Conservation (phyloP, 2,888 invertebrate species). For the Netelia melanura region DNA sequence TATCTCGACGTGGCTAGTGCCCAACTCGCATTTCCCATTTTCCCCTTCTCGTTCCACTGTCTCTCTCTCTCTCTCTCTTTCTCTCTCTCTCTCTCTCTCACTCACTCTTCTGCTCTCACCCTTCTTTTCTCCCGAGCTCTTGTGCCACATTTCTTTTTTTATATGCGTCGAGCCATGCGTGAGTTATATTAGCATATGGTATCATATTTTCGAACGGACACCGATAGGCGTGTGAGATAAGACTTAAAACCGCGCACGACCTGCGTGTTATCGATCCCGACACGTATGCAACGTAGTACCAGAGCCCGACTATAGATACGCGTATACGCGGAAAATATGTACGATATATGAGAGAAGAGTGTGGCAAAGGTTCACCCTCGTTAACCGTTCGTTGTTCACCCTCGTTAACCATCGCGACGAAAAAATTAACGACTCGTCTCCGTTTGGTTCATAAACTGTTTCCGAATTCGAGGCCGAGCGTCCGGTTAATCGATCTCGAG, state of each 20-base stretch:
- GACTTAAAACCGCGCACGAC: conserved; percentile 63
- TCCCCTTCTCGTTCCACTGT: conserved; percentile 1
- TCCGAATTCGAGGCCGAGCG: conserved; percentile 24
- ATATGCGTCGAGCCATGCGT: conserved; percentile 76
- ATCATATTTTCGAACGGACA: conserved; percentile 75
- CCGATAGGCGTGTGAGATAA: conserved; percentile 79
- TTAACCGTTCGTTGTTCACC: conserved; percentile 45
- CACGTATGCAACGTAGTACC: conserved; percentile 47
- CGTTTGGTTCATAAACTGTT: conserved; percentile 5
- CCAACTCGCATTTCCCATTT: conserved; percentile 13
- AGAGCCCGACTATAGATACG: neutral
- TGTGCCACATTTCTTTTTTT: conserved; percentile 64
- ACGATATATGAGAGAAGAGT: neutral
- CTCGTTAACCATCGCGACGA: conserved; percentile 53
- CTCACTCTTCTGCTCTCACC: neutral
- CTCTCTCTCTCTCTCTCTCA: too few species aligned
- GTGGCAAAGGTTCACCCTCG: conserved; percentile 37
- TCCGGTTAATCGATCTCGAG: conserved; percentile 54
- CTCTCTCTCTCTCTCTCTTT: conserved; percentile 4
- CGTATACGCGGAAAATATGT: neutral
- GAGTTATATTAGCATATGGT: conserved; percentile 82
- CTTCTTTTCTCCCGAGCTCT: conserved; percentile 23
- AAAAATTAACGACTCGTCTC: conserved; percentile 40
- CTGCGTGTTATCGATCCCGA: conserved; percentile 69
- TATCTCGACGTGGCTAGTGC: neutral